Percentiles rank a stretch among this genome's conserved stretches.
phyloP scores from a whole-genome alignment of 1,140 invertebrate genomes.

The Trinorchestia longiramus region DNA sequence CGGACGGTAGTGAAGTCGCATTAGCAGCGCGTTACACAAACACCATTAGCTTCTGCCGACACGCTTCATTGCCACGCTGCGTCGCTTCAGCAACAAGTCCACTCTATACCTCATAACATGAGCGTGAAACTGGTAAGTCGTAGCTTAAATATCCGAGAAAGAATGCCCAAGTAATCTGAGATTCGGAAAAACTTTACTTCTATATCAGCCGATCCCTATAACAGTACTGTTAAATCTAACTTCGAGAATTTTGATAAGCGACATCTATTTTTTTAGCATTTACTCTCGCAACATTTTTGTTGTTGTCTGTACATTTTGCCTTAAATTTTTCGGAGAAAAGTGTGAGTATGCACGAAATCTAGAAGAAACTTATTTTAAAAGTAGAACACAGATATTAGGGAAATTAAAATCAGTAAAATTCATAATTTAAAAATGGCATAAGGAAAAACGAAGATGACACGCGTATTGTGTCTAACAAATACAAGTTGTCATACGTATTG shows the following conservation, averaged over 20 bases:
- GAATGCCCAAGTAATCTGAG: neutral
- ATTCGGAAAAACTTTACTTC: neutral
- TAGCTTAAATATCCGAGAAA: neutral
- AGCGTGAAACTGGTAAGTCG: neutral
- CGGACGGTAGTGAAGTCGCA: conserved; percentile 43
- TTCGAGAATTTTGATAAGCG: neutral
- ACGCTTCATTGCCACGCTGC: neutral
- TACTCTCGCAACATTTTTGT: no score
- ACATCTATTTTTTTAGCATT: no score
- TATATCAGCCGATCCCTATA: neutral
- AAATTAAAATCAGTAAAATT: no score
- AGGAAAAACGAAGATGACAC: no score
- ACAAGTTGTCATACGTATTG: no score
- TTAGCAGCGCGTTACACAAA: neutral
- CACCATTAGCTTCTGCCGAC: conserved; percentile 35
- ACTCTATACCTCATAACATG: neutral
- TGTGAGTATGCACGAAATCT: no score
- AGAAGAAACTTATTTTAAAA: no score
- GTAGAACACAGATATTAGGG: no score
- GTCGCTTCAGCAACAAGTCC: neutral
- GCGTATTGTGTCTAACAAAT: no score
- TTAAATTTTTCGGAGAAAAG: no score
- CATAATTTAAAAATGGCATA: no score
- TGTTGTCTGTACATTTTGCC: no score
- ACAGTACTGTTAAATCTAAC: neutral